These are phyloP conservation scores for Tetrao urogallus DNA, from an alignment of 2,113 vertebrate species.

Conservation along the genomic window DNA sequence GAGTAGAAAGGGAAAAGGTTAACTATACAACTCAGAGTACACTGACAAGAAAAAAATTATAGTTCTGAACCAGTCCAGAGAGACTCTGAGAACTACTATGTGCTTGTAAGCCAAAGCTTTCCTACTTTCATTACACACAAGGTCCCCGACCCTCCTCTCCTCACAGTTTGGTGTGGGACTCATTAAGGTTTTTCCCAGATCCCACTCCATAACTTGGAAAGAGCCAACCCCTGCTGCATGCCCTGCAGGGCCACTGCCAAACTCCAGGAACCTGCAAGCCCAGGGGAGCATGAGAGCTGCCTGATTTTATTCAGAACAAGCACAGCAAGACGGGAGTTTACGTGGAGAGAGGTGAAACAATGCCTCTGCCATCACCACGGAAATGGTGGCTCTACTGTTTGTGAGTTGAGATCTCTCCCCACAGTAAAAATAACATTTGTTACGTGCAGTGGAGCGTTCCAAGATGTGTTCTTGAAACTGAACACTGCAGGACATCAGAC, in stretches of 20 bases:
- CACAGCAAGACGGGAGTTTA: fast-evolving
- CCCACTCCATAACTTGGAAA: not conserved
- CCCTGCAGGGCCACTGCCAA: not conserved
- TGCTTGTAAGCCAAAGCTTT: conserved; percentile 33
- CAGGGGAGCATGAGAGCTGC: not conserved
- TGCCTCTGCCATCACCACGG: not conserved
- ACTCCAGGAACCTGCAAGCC: fast-evolving
- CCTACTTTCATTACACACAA: conserved; percentile 15
- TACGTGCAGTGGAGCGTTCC: not conserved
- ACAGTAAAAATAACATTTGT: conserved; percentile 45
- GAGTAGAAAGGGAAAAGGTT: not conserved
- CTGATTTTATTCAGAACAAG: not conserved
- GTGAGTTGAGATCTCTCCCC: not conserved
- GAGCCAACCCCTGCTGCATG: not conserved
- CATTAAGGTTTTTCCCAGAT: not conserved
- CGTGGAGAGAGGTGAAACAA: not conserved
- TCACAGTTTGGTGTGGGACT: not conserved
- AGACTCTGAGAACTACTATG: not conserved
- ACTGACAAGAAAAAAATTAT: not conserved
- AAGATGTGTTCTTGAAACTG: not conserved
- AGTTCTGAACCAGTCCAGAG: not conserved
- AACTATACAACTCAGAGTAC: not conserved
- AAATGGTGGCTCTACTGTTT: not conserved
- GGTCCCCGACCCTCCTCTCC: not conserved
- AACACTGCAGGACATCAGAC: not conserved